phyloP scores from a whole-genome alignment of 2,113 vertebrate species.

The Thryonomys swinderianus region DNA sequence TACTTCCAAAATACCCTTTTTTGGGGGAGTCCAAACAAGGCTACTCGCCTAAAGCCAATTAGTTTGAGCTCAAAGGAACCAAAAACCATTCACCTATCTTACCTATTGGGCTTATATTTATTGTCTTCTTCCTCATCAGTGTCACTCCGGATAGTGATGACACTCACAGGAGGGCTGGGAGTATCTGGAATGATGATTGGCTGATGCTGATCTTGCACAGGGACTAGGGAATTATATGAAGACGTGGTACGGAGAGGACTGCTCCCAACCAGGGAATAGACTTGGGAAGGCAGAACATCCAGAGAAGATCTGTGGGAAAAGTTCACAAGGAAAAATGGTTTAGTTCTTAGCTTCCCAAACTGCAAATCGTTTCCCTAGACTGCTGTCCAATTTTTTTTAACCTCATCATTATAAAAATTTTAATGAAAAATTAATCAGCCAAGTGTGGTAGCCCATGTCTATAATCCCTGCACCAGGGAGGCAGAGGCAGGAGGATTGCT shows the following conservation, averaged over 20 bases:
- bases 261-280: slow-evolving; percentile 90
- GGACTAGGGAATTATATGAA: slow-evolving; percentile 89
- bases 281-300: slow-evolving; percentile 88
- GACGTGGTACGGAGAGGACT: slow-evolving; percentile 88
- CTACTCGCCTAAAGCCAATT: background rate
- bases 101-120: slow-evolving; percentile 94
- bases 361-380: background rate
- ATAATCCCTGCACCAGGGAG: too few species aligned
- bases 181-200: slow-evolving; percentile 98
- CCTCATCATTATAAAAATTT: slow-evolving; percentile 26
- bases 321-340: background rate
- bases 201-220: slow-evolving; percentile 91
- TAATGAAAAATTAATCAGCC: slow-evolving; percentile 15
- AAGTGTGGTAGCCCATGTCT: too few species aligned
- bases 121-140: slow-evolving; percentile 97
- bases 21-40: background rate
- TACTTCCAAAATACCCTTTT: slow-evolving; percentile 7
- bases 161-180: slow-evolving; percentile 96
- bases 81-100: slow-evolving; percentile 82
- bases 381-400: slow-evolving; percentile 12
- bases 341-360: background rate
- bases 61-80: background rate
- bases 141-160: slow-evolving; percentile 99
- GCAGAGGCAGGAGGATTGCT: too few species aligned
- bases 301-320: slow-evolving; percentile 88